Evolutionary conservation across 30 jellyfish, hydroid and myxozoan species (phyloP), one percentile per base, ranked within the genome.

Genomic region (Cassiopea xamachana): DNA sequence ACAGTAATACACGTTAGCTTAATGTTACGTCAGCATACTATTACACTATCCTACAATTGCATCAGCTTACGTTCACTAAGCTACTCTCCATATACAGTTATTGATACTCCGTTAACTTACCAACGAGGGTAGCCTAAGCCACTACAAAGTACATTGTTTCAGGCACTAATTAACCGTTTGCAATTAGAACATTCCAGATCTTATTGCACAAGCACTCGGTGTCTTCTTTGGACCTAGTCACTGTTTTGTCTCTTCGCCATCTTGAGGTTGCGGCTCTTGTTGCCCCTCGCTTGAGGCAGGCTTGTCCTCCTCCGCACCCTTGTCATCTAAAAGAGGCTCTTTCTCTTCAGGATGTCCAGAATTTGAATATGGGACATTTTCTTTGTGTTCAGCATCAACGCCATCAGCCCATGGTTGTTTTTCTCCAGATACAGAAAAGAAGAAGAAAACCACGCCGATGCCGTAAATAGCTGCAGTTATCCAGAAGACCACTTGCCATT

Each of bases 401-500:
- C 97, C 94, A 69, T 93, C 98, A 14, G 98, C 98, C 99, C 99
- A 97, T n/a, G 98, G 97, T 79, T 97, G 99, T 84, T 91, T 93
- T 73, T 97, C 98, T n/a, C 99, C 99, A 55, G 98, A 93, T 7
- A 93, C 98, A 73, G 97, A 76, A 6, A 93, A 84, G 87, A 87
- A 90, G 95, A 97, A 97, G 88, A 97, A 93, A 68, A 97, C 92
- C 43, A 97, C 97, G 45, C 99, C 99, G 46, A 97, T 48, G 44
- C 89, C 98, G 70, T 97, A 97, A 48, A 93, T 92, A 9, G 93
- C 55, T 19, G 98, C 98, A 1, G 99, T 97, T 16, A 97, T 94
- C 99, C 99, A 97, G 68, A 97, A 97, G 47, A 97, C 98, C 1
- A 94, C 92, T 91, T 93, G 99, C 99, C 99, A 97, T 78, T 97